Evolutionary conservation across 2,113 vertebrate genomes (phyloP).

Genomic region (Hypomesus transpacificus): DNA sequence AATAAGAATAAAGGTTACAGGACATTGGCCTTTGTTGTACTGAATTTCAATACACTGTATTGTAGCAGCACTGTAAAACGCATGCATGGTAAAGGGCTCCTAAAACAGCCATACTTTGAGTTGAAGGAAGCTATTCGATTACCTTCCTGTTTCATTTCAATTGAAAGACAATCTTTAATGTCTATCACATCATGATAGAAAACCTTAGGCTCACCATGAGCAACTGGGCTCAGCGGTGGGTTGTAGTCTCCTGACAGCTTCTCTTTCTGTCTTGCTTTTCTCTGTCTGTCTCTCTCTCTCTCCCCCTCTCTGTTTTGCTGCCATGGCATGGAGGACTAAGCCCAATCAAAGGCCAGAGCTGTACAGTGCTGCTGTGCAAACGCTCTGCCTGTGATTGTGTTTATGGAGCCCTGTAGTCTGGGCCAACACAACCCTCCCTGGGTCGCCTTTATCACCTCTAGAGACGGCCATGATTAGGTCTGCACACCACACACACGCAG

Average conservation of each 20-base stretch:
- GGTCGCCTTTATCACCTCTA: conserved; percentile 54
- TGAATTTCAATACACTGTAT: conserved; percentile 38
- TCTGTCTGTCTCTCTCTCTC: background rate
- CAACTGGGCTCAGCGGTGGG: conserved; percentile 22
- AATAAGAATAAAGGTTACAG: conserved; percentile 57
- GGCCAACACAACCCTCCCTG: conserved; percentile 50
- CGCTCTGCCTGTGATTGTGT: conserved; percentile 55
- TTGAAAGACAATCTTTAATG: conserved; percentile 2
- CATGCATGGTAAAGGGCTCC: conserved; percentile 46
- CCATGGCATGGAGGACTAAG: conserved; percentile 41
- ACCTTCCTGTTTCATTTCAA: conserved; percentile 58
- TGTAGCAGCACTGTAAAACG: conserved; percentile 38
- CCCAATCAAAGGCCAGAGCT: conserved; percentile 51
- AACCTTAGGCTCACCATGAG: too few relatives aligned
- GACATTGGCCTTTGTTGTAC: conserved; percentile 58
- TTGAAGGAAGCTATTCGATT: conserved; percentile 48
- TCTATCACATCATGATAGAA: too few relatives aligned
- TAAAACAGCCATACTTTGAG: conserved; percentile 31
- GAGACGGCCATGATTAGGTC: conserved; percentile 63
- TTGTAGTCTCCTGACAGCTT: conserved; percentile 21
- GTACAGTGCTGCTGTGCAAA: conserved; percentile 41
- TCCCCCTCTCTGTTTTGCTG: conserved; percentile 18
- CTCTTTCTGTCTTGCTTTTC: too few relatives aligned
- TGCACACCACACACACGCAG: conserved; percentile 34
- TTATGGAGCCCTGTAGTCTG: conserved; percentile 52